Conservation (phyloP, 2,797 vertebrate species). For the Poeciliopsis infans region DNA sequence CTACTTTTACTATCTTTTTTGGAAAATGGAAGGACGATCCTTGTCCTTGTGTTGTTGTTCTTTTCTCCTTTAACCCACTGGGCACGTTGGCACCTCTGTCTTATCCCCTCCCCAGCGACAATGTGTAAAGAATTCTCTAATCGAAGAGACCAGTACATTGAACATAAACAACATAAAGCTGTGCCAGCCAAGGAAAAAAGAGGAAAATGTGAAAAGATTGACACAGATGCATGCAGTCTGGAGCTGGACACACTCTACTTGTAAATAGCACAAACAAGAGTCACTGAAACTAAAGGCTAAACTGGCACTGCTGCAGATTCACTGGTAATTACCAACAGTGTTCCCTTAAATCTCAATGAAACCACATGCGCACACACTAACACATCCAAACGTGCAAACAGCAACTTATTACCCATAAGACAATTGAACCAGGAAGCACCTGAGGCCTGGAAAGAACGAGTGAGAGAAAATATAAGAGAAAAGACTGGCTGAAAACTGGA, state of each 20-base stretch:
- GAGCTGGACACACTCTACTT: conserved; percentile 74
- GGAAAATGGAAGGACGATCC: conserved; percentile 23
- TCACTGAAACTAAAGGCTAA: conserved; percentile 73
- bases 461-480: conserved; percentile 29
- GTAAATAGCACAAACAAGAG: conserved; percentile 79
- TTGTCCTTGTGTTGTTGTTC: conserved; percentile 35
- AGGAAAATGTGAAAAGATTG: conserved; percentile 55
- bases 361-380: conserved; percentile 65
- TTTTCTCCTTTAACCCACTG: conserved; percentile 60
- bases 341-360: conserved; percentile 72
- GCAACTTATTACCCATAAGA: conserved; percentile 52
- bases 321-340: conserved; percentile 71
- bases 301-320: conserved; percentile 73
- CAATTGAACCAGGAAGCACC: conserved; percentile 60
- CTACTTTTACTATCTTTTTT: conserved; percentile 34
- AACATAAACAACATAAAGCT: conserved; percentile 69
- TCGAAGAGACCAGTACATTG: conserved; percentile 72
- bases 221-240: conserved; percentile 56
- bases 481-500: conserved; percentile 59
- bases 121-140: conserved; percentile 73
- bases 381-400: conserved; percentile 65
- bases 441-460: conserved; percentile 47
- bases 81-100: conserved; percentile 83
- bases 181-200: conserved; percentile 73
- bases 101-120: conserved; percentile 67